Evolutionary conservation across 2,113 vertebrate species (phyloP).

Genomic region (Oophaga pumilio): DNA sequence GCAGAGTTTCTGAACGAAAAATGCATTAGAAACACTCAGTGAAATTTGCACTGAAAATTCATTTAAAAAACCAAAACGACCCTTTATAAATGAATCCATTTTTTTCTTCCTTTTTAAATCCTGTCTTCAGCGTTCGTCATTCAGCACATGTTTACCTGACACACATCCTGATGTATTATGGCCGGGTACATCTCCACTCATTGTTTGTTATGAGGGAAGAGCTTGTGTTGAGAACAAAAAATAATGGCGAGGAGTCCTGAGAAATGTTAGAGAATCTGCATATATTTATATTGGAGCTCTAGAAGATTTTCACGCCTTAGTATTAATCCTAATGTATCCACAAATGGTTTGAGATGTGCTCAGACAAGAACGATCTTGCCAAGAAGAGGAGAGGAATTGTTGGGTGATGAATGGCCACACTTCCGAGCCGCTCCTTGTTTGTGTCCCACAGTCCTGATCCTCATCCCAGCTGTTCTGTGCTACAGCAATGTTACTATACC

Average conservation of each 20-base stretch:
- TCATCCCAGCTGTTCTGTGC: neutral
- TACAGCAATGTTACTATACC: too few relatives aligned
- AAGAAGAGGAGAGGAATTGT: neutral
- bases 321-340: slow-evolving; percentile 21
- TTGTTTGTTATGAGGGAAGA: neutral
- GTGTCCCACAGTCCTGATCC: neutral
- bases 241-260: neutral
- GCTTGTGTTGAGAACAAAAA: neutral
- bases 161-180: too few relatives aligned
- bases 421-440: neutral
- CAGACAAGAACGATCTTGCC: slow-evolving; percentile 34
- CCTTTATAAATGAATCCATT: too few relatives aligned
- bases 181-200: too few relatives aligned
- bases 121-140: too few relatives aligned
- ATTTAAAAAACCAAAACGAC: too few relatives aligned
- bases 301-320: slow-evolving; percentile 7
- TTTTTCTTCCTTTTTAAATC: too few relatives aligned
- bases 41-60: too few relatives aligned
- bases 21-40: too few relatives aligned
- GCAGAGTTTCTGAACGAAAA: too few relatives aligned
- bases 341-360: slow-evolving; percentile 10
- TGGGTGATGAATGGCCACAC: neutral
- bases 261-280: neutral
- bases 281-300: slow-evolving; percentile 15
- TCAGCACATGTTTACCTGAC: too few relatives aligned